Evolutionary conservation across 2,888 invertebrate species (phyloP), one percentile per base, ranked within the genome.

Genomic region (Spialia ferax): DNA sequence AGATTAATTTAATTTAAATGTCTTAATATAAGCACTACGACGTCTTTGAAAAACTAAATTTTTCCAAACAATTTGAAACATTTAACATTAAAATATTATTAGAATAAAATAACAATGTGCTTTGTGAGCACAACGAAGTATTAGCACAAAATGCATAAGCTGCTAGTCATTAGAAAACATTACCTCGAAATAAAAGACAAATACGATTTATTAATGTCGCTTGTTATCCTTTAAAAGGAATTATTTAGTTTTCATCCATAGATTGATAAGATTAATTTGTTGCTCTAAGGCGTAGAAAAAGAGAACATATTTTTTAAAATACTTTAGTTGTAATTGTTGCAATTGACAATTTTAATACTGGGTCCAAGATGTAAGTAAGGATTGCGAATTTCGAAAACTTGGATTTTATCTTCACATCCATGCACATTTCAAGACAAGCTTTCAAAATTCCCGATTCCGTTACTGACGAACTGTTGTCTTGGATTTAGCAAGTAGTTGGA

Each of bases 161-260:
- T 86, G 85, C 85, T 88, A 90, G 85, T 77, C 75, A 69, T 81
- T 85, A 85, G 82, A 79, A 81, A 73, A 79, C 74, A 77, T 81
- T 86, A 90, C 87, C 89, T 91, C 88, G 83, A 60, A 76, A 83
- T 80, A 86, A 89, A 90, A 90, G 87, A 90, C 88, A 91, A 73
- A 67, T 67, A 67, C 66, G 35, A 85, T 85, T 83, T 87, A 85
- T 84, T 86, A 83, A 77, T 85, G 85, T 84, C 74, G 91, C 89
- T 90, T 92, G 91, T 93, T 93, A 92, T 93, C 92, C 93, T 93
- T 90, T 73, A 73, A 83, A 92, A 92, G 92, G 93, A 92, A 60
- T 90, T 90, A 78, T 77, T 67, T 67, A 67, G 66, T 67, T 81
- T 88, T 93, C 79, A 83, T 79, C 81, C 74, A 83, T 84, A 89